Base-by-base conservation (phyloP, 2,888 invertebrate genomes). In the Gasteruption jaculator region DNA sequence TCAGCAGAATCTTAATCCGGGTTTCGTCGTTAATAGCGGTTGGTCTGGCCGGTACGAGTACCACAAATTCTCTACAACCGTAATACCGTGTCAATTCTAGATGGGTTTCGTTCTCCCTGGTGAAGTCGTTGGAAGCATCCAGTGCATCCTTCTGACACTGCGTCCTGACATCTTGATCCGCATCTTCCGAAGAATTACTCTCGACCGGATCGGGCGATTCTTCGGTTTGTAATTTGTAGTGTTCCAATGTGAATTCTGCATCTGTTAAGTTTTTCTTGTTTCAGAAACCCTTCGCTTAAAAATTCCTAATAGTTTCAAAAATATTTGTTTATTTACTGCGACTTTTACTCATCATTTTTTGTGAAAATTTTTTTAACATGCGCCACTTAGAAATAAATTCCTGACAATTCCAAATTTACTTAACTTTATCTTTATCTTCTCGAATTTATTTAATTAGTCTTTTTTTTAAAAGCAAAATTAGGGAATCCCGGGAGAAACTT, bases 31-130 rank as follows among this genome's bases (percentile, higher is more conserved):
- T 74, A 36, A 86, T 74, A 22, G 73, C 71, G 12, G 70, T 67
- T 30, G 77, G 77, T 38, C 74, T 74, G 6, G 76, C 73, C 3
- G 91, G 84, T 48, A 79, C 77, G 15, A 95, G 67, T 48, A 91
- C 80, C 19, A 93, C 72, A 70, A 90, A 95, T 56, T 91, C 83
- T 47, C 86, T 79, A 12, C 94, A 65, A 0, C 92, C 92, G 71
- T 86, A 94, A 78, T 86, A 86, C 38, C 75, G 73, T 5, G 81
- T 81, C 31, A 89, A 72, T 70, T 74, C 76, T 70, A 77, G 43
- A 48, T 63, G 57, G 39, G 58, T 54, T 18, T 53, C 60, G 48
- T 73, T 66, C 2, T 68, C 52, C 12, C 74, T 68, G 26, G 71
- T 77, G 63, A 86, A 88, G 63, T 85, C 85, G 64, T 83, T 82